Conservation (phyloP, 2,797 vertebrate genomes). For the Sebastes minor region DNA sequence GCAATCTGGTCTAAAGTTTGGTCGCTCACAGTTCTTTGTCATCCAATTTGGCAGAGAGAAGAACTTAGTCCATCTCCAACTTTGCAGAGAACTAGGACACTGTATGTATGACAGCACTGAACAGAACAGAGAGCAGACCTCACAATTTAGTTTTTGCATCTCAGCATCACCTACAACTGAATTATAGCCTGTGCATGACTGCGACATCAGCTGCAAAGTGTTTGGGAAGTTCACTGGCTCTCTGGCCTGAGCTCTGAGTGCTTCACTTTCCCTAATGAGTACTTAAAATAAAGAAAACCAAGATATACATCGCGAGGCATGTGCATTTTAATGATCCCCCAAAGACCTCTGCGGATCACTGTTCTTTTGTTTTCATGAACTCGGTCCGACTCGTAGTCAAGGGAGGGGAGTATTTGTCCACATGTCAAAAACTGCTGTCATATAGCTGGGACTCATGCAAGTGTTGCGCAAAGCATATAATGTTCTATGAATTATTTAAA, state of each 20-base stretch:
- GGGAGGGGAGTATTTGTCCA: constrained; percentile 37
- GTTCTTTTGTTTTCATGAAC: constrained; percentile 53
- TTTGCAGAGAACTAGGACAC: not conserved
- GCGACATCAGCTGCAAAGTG: not conserved
- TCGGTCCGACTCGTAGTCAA: constrained; percentile 18
- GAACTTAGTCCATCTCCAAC: constrained; percentile 8
- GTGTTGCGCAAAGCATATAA: not conserved
- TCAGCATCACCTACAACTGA: constrained; percentile 1
- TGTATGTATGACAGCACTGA: constrained; percentile 1
- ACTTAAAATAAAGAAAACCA: constrained; percentile 1
- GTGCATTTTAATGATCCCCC: constrained; percentile 41
- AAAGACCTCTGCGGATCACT: constrained; percentile 31
- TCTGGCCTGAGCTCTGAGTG: not conserved
- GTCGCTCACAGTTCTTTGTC: constrained; percentile 30
- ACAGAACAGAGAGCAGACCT: constrained; percentile 17
- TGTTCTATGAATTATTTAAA: constrained; percentile 5
- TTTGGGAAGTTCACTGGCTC: constrained; percentile 2
- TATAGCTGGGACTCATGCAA: constrained; percentile 26
- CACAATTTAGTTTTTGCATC: constrained; percentile 2
- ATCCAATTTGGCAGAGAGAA: constrained; percentile 21
- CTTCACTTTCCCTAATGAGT: constrained; percentile 4
- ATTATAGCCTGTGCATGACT: not conserved
- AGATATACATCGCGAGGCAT: constrained; percentile 43
- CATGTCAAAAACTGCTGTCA: constrained; percentile 26
- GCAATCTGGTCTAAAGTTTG: constrained; percentile 35